Evolutionary conservation across 2,888 invertebrate genomes (phyloP).

Genomic region (Hanleya hanleyi): DNA sequence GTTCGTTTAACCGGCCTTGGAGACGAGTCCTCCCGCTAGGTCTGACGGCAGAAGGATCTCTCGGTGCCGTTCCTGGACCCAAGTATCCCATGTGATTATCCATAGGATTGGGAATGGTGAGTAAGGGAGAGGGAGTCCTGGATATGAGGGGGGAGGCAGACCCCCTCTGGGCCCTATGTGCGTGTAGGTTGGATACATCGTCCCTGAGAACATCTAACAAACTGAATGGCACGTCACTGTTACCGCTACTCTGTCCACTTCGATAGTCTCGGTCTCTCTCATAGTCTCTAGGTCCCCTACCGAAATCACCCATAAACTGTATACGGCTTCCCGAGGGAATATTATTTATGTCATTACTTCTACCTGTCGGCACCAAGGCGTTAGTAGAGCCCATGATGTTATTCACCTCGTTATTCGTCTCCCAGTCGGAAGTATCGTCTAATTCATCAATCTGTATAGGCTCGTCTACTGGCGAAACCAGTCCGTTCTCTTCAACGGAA

Average conservation of each 20-base stretch:
- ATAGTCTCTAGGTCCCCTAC: not conserved
- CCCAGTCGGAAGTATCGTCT: not conserved
- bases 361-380: not conserved
- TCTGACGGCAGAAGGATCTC: not conserved
- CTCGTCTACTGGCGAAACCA: not conserved
- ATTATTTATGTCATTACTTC: not conserved
- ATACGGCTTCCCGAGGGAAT: not conserved
- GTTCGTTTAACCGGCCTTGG: not conserved
- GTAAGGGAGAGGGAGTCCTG: not conserved
- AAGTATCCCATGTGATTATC: not conserved
- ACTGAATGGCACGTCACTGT: not conserved
- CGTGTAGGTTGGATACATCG: not conserved
- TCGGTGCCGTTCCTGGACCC: not conserved
- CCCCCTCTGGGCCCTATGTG: not conserved
- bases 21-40: not conserved
- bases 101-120: not conserved
- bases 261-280: not conserved
- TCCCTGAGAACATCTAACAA: not conserved
- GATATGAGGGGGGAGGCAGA: too few species aligned
- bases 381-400: not conserved
- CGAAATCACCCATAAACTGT: not conserved
- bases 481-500: not conserved
- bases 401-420: not conserved
- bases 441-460: not conserved
- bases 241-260: not conserved